Base-by-base conservation (phyloP, 1,140 invertebrate species). In the Procambarus virginalis region DNA sequence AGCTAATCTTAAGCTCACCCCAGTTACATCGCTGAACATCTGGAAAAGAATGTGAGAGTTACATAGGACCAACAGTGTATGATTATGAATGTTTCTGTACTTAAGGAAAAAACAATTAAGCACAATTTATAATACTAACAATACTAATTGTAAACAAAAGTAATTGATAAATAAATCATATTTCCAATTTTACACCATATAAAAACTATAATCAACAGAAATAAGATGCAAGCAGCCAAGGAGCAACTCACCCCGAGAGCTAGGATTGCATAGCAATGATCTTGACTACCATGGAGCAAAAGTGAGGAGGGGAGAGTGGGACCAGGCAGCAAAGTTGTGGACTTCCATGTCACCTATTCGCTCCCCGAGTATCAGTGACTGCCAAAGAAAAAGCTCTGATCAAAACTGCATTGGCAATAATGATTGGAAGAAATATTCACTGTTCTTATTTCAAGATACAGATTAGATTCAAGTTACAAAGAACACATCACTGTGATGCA, bases 211-310 rank as follows among this genome's bases (percentile, higher is more conserved):
- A 79, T n/a, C 20, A 60, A 76, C 12, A 51, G n/a, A 49, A 60
- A 51, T 6, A 68, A 45, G 14, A 87, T n/a, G 12, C 49, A 68
- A 1, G 60, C 8, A 48, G 9, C 22, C 20, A 70, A 22, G 58
- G 14, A 8, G 12, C 34, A 89, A 93, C 95, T 94, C 95, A 97
- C 97, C 93, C 97, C 97, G 68, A 98, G 95, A 92, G 97, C 97
- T 89, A 98, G 96, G 93, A 99, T 98, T 99, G 98, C 89, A 99
- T 95, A 2, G 98, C 97, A 83, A 99, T 97, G 46, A 99, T 95
- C 89, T 98, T 95, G 45, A 99, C 97, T 8, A 99, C 98, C 55
- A 97, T 97, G n/a, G 98, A 98, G 93, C 97, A 99, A 94, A 99
- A 99, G 93, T 97, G 96, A 86, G 96, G 95, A 55, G 98, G 98